Conservation (phyloP, 2,113 vertebrate species). For the Todiramphus chloris region DNA sequence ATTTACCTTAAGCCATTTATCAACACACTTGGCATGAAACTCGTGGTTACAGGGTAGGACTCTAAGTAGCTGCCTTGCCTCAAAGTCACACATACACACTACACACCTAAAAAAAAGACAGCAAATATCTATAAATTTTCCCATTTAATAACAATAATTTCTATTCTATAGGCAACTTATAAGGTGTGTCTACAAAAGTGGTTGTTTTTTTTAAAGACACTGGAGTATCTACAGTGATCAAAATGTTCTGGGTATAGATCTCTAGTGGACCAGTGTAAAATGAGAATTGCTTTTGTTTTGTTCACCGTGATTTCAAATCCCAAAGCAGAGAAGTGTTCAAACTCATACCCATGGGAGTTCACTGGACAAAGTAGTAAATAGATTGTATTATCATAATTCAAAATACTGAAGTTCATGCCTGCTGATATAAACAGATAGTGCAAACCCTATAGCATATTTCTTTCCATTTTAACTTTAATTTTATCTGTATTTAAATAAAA, state of each 20-base stretch:
- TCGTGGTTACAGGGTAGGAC: conserved; percentile 95
- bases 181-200: not conserved
- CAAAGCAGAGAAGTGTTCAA: not conserved
- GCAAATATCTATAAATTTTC: conserved; percentile 6
- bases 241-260: not conserved
- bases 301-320: not conserved
- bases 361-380: not conserved
- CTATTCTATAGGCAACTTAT: not conserved
- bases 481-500: not conserved
- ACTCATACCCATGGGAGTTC: not conserved
- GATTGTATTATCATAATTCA: not conserved
- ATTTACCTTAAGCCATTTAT: conserved; percentile 97
- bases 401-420: not conserved
- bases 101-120: conserved; percentile 83
- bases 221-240: not conserved
- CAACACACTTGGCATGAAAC: conserved; percentile 96
- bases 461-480: not conserved
- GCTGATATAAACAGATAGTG: not conserved
- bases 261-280: not conserved
- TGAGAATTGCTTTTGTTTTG: not conserved
- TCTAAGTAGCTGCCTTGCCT: conserved; percentile 92
- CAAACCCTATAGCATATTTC: not conserved
- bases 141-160: not conserved
- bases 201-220: not conserved
- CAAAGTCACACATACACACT: conserved; percentile 97